Evolutionary conservation across 2,888 invertebrate species (phyloP).

Genomic region (Miltochrista miniata): DNA sequence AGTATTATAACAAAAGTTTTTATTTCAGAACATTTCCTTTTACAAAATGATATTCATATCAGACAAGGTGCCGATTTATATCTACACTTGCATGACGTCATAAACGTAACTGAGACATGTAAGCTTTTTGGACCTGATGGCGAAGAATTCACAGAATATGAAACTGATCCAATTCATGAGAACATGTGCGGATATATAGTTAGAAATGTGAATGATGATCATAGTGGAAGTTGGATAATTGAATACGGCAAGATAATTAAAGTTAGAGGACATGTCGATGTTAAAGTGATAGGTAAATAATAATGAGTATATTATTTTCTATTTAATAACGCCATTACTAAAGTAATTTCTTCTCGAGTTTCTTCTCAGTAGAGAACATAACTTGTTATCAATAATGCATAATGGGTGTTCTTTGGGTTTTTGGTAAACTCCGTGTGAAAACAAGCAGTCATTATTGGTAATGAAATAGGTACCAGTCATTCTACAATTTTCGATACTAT

Average conservation of each 20-base stretch:
- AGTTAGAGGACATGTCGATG: constrained; percentile 49
- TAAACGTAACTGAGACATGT: constrained; percentile 50
- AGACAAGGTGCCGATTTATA: constrained; percentile 55
- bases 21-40: constrained; percentile 19
- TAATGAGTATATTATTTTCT: not conserved
- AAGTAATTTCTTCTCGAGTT: too few species aligned
- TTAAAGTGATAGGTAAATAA: constrained; percentile 55
- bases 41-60: constrained; percentile 35
- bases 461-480: too few species aligned
- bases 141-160: constrained; percentile 18
- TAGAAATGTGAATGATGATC: constrained; percentile 31
- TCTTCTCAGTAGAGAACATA: too few species aligned
- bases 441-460: too few species aligned
- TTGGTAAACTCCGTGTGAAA: too few species aligned
- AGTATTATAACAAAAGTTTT: constrained; percentile 12
- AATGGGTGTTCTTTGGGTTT: too few species aligned
- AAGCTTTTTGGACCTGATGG: constrained; percentile 48
- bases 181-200: constrained; percentile 57
- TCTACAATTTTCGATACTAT: too few species aligned
- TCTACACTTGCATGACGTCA: constrained; percentile 49
- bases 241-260: constrained; percentile 50
- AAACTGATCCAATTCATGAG: constrained; percentile 38
- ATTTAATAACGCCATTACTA: not conserved
- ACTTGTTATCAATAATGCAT: too few species aligned
- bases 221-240: constrained; percentile 61